phyloP scores from a whole-genome alignment of 2,797 vertebrate species.

The Helicolenus hilgendorfi region DNA sequence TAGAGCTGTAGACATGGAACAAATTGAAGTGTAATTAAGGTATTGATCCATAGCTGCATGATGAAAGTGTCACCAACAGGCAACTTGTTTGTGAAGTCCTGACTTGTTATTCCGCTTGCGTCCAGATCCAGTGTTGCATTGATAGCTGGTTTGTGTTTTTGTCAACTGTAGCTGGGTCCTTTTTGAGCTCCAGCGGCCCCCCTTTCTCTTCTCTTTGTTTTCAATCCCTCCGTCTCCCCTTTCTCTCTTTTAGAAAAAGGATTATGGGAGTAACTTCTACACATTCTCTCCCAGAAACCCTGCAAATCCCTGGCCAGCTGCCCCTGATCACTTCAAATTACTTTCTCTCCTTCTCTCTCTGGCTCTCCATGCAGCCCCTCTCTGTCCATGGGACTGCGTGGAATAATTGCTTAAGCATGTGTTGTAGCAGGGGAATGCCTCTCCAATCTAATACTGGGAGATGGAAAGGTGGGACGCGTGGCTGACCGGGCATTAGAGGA shows the following conservation, averaged over 20 bases:
- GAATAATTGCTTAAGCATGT: constrained; percentile 90
- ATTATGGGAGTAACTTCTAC: constrained; percentile 86
- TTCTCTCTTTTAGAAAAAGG: constrained; percentile 76
- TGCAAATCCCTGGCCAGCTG: constrained; percentile 85
- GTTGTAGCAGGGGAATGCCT: constrained; percentile 79
- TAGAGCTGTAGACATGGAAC: neutral
- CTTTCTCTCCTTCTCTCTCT: constrained; percentile 51
- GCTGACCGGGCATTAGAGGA: constrained; percentile 72
- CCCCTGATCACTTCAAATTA: constrained; percentile 74
- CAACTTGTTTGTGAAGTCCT: neutral
- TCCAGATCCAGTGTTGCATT: constrained; percentile 51
- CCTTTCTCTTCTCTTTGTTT: constrained; percentile 54
- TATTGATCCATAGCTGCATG: neutral
- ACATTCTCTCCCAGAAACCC: constrained; percentile 81
- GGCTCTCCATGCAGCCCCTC: constrained; percentile 22
- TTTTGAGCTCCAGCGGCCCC: constrained; percentile 44
- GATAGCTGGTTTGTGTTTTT: constrained; percentile 70
- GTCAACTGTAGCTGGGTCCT: constrained; percentile 72
- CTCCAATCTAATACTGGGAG: constrained; percentile 52
- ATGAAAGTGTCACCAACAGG: neutral
- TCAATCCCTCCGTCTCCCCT: constrained; percentile 45
- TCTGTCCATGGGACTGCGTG: constrained; percentile 78
- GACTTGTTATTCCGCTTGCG: constrained; percentile 70
- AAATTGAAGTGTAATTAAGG: neutral
- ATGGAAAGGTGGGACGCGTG: constrained; percentile 61